Evolutionary conservation across 2,797 vertebrate species (phyloP), one percentile per base, ranked within the genome.

Genomic region (Pseudochromis fuscus): DNA sequence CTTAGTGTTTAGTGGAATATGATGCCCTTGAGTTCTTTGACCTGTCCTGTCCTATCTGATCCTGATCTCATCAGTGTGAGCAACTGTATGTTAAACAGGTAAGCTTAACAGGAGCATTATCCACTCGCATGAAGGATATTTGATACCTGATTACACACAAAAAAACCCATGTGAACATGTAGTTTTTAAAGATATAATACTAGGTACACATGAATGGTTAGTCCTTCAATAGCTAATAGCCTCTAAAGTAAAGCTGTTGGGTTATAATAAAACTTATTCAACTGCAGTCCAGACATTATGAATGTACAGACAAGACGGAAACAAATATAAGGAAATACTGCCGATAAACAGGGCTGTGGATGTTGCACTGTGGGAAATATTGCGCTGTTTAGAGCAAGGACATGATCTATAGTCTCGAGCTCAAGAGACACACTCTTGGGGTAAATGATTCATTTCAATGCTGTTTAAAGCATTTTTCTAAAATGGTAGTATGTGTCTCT

Each of bases 381-480:
- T 49, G 10, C 27, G 49, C 11, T 30, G 24, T 7, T 60, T 16
- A 60, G 18, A 57, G 24, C 31, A 75, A 62, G 49, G 52, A 53
- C 48, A 15, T 40, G 38, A 68, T 62, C 7, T 7, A 3, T 15
- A 37, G 16, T 19, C 4, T 15, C 49, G 7, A 28, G 16, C n/a
- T n/a, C n/a, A n/a, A 24, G 49, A 62, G 38, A 76, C 19, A 33
- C 65, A 60, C 21, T 30, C 21, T 30, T 18, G 2, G 2, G 0
- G 7, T 53, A 38, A 67, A 67, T 52, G 31, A 42, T 64, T 76
- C 8, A 63, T 59, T 45, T 59, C 6, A 55, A 25, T 30, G n/a
- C n/a, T n/a, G 25, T 18, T 37, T 18, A n/a, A 2, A 45, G 23
- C 5, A 19, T 66, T 46, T 42, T 23, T 25, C 28, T 50, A 15